Conservation (phyloP, 2,113 vertebrate genomes). For the Rousettus leschenaultii region DNA sequence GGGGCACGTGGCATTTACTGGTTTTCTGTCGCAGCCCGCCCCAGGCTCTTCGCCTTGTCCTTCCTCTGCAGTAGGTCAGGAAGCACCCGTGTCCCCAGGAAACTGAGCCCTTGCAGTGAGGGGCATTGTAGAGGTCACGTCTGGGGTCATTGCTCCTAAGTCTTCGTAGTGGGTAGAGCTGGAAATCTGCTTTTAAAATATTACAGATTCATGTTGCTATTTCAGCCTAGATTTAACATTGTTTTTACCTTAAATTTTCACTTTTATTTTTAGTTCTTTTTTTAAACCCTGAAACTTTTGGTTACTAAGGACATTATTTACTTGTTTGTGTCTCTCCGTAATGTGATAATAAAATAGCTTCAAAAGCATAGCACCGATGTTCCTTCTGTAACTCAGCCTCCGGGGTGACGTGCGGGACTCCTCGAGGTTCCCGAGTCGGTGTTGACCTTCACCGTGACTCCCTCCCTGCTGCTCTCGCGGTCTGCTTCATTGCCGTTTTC, state of each 20-base stretch:
- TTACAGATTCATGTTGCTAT: not conserved
- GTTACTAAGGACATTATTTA: not conserved
- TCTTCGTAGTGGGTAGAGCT: not conserved
- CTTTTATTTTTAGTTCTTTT: not conserved
- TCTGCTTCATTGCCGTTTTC: not conserved
- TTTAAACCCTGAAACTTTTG: not conserved
- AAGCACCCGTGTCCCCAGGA: too few relatives aligned
- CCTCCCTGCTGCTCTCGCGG: not conserved
- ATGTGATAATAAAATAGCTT: not conserved
- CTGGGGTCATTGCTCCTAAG: not conserved
- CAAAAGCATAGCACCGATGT: not conserved
- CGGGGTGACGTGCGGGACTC: not conserved
- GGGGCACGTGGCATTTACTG: not conserved
- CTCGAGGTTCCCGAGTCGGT: too few relatives aligned
- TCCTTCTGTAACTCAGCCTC: not conserved
- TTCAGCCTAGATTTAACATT: not conserved
- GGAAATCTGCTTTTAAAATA: not conserved
- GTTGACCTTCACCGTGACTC: not conserved
- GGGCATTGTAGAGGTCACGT: too few relatives aligned
- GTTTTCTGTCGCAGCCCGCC: too few relatives aligned
- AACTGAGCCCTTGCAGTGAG: too few relatives aligned
- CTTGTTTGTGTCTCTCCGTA: not conserved
- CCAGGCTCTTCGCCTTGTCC: too few relatives aligned
- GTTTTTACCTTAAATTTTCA: not conserved
- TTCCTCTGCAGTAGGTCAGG: not conserved